These are phyloP conservation scores for Alectoris magna DNA, from an alignment of 2,797 vertebrate species.

Conservation along the genomic window DNA sequence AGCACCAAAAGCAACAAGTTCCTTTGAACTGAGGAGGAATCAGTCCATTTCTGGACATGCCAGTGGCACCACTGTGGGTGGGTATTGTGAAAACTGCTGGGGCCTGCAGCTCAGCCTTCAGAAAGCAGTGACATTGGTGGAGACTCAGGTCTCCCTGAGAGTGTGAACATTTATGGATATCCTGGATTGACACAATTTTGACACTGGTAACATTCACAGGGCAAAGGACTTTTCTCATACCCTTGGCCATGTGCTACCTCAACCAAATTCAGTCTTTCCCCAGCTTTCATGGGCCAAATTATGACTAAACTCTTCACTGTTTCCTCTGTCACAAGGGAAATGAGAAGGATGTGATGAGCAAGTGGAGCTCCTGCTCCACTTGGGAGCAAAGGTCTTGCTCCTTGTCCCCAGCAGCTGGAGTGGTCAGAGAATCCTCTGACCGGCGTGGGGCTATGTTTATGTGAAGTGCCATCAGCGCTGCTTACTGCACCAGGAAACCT, in stretches of 20 bases:
- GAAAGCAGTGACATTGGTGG: not conserved
- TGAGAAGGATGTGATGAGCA: not conserved
- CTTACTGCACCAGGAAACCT: fast-evolving
- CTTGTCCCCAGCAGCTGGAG: constrained; percentile 12
- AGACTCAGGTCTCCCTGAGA: not conserved
- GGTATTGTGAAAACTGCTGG: not conserved
- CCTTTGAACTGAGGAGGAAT: not conserved
- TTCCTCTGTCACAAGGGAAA: not conserved
- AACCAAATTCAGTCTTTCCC: not conserved
- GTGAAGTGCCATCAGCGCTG: not conserved
- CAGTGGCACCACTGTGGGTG: not conserved
- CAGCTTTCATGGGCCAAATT: not conserved
- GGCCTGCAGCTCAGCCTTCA: not conserved
- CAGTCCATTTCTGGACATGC: fast-evolving
- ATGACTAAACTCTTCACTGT: not conserved
- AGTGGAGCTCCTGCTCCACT: not conserved
- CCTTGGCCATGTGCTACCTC: not conserved
- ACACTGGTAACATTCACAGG: not conserved
- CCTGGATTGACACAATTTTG: not conserved
- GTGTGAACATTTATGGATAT: not conserved
- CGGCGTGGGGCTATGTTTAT: not conserved
- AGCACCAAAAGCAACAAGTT: not conserved
- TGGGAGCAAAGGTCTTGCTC: not conserved
- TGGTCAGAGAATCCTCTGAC: constrained; percentile 32
- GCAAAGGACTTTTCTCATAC: not conserved